A percentile compares a stretch with the other conserved stretches of the same genome.
phyloP scores from a whole-genome alignment of 2,888 invertebrate species.

The Biston stratarius region DNA sequence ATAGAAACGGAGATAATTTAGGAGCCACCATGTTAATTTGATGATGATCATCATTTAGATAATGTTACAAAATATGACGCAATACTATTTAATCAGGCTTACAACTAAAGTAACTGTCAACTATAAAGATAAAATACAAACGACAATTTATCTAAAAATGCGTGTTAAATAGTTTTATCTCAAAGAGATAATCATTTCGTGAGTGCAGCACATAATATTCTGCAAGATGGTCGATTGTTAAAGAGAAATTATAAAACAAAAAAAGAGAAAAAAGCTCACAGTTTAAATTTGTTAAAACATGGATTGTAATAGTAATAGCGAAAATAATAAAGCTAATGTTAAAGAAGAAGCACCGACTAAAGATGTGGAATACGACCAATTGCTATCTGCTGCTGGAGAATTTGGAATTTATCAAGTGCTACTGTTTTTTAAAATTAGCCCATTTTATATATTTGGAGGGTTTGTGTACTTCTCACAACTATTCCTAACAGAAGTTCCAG shows the following conservation, averaged over 20 bases:
- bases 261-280: background rate
- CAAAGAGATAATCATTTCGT: background rate
- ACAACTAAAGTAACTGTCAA: background rate
- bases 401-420: constrained; percentile 60
- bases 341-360: background rate
- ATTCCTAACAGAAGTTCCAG: constrained; percentile 62
- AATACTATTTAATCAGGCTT: background rate
- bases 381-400: constrained; percentile 60
- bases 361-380: constrained; percentile 58
- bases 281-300: background rate
- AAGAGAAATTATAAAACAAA: background rate
- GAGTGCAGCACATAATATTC: background rate
- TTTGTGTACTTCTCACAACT: constrained; percentile 60
- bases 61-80: background rate
- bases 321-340: constrained; percentile 1
- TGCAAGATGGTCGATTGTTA: background rate
- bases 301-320: background rate
- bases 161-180: background rate
- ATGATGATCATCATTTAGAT: background rate
- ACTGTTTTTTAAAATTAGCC: constrained; percentile 56
- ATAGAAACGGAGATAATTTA: background rate
- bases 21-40: background rate
- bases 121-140: constrained; percentile 2
- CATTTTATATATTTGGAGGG: constrained; percentile 59
- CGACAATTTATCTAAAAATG: constrained; percentile 1